Percentiles rank a stretch among this genome's conserved stretches.
phyloP scores from a whole-genome alignment of 1,140 invertebrate species.

The Drosophila serrata region DNA sequence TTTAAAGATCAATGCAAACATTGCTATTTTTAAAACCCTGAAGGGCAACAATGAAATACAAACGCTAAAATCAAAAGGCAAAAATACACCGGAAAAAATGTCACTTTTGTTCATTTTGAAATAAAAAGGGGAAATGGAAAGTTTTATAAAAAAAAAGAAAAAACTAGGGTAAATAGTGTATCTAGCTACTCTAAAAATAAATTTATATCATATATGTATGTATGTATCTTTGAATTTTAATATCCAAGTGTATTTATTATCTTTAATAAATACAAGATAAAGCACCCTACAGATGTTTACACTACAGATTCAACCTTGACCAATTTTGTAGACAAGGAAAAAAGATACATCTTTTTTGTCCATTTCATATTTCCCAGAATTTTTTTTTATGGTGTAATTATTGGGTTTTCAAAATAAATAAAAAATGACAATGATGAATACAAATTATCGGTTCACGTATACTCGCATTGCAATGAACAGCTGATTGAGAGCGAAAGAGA shows the following conservation, averaged over 20 bases:
- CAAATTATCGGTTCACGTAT: constrained; percentile 1
- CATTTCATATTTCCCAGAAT: not conserved
- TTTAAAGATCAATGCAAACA: constrained; percentile 4
- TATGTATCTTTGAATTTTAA: not conserved
- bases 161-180: not conserved
- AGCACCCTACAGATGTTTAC: not conserved
- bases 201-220: no score
- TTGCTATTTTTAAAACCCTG: constrained; percentile 2
- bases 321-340: not conserved
- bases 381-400: not conserved
- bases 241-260: not conserved
- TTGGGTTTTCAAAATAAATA: not conserved
- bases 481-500: constrained; percentile 33
- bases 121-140: no score
- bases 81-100: not conserved
- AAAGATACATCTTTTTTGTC: not conserved
- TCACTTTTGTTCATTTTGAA: not conserved
- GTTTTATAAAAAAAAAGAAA: not conserved
- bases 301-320: not conserved
- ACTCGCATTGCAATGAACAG: constrained; percentile 27
- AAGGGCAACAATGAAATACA: constrained; percentile 10
- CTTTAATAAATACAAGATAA: constrained; percentile 2
- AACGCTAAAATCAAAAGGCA: not conserved
- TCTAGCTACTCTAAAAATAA: not conserved
- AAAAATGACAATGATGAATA: constrained; percentile 9